Base-by-base conservation (phyloP, 2,113 vertebrate species). In the Vimba vimba region DNA sequence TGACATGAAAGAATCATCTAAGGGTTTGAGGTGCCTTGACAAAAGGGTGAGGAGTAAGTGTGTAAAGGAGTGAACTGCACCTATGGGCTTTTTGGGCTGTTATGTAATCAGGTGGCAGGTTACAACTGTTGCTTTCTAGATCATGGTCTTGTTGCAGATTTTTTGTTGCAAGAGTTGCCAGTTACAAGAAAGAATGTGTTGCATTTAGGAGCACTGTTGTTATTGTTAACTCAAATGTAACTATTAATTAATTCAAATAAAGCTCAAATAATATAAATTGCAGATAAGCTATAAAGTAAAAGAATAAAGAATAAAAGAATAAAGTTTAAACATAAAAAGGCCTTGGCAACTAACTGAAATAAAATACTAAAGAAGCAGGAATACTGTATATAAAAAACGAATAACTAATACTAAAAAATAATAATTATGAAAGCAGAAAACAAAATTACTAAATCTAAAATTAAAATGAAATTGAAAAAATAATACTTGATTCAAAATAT, bases 91-190 rank as follows among this genome's bases (percentile, higher is more conserved):
- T 57, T 36, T 6, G 10, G 66, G 45, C 50, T 83, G 66, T 83
- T 73, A n/a, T 52, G 66, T 39, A 30, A 69, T 68, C 62, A 69
- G 81, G 50, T 59, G 30, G n/a, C 45, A 68, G 19, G 64, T 55
- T 55, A 33, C 64, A 39, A 19, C 68, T 73, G 50, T 36, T 69
- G 27, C 30, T 66, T 50, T 30, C 25, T 57, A 73, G 23, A 25
- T 43, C 23, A 71, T 23, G 23, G 1, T 39, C 8, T 64, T 82
- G 4, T 50, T 30, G n/a, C 23, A 64, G 23, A 66, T 66, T n/a
- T 25, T 23, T 59, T 27, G 36, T 36, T 43, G 43, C 43, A 43
- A 43, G 43, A 43, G 43, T 43, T 43, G 43, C 43, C 43, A 43
- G 43, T 27, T 64, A 21, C 8, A 52, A 47, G 39, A 50, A 47